Percentiles rank a stretch among this genome's conserved stretches.
Conservation (phyloP, 2,797 vertebrate species). For the Clangula hyemalis region DNA sequence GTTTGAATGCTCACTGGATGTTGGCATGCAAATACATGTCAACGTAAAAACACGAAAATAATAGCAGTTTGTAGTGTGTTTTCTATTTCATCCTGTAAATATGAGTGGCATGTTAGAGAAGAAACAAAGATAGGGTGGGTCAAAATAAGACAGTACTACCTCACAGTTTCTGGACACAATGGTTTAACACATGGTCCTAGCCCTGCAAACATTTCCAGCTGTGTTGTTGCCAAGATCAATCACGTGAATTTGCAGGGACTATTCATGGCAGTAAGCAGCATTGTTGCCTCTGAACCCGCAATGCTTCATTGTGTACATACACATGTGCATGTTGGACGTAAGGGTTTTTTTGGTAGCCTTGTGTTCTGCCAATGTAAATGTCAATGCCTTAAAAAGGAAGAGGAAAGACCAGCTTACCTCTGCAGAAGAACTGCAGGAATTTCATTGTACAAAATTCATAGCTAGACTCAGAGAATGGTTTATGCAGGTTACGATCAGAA, state of each 20-base stretch:
- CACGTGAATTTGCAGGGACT: background rate
- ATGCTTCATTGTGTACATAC: background rate
- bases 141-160: background rate
- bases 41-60: background rate
- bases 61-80: background rate
- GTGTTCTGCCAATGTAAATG: background rate
- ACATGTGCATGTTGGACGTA: background rate
- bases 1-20: background rate
- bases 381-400: background rate
- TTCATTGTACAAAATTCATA: background rate
- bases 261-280: background rate
- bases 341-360: background rate
- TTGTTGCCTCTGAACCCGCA: background rate
- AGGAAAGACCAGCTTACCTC: background rate
- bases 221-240: background rate
- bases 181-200: background rate
- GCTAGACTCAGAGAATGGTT: background rate
- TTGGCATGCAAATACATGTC: background rate
- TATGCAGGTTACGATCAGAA: background rate
- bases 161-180: slow-evolving; percentile 7
- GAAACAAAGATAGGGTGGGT: background rate
- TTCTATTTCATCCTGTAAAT: background rate
- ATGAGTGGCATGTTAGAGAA: background rate
- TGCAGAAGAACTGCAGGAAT: background rate
- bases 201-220: slow-evolving; percentile 23